Percentiles rank a stretch among this genome's conserved stretches.
Conservation (phyloP, 2,113 vertebrate species). For the Apteryx mantelli region DNA sequence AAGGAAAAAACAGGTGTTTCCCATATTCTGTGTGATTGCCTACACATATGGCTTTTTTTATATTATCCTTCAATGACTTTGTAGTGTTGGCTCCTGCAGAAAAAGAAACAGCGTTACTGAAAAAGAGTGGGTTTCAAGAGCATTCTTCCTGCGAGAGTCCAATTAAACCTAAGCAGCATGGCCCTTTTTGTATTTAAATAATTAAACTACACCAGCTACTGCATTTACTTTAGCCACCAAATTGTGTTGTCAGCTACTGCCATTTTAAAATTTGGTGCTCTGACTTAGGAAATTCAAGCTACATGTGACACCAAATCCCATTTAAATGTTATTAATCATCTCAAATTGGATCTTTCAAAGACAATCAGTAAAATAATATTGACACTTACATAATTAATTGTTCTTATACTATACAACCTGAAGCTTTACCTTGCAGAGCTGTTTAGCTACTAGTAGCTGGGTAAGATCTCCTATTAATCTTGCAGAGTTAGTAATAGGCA, state of each 20-base stretch:
- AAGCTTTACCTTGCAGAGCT: background rate
- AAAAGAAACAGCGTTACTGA: background rate
- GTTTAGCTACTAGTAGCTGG: background rate
- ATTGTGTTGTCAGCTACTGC: background rate
- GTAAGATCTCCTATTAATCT: background rate
- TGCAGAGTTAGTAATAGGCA: background rate
- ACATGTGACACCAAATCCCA: background rate
- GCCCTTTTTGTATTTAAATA: constrained; percentile 50
- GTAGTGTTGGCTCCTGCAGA: background rate
- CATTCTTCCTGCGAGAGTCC: background rate
- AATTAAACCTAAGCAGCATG: constrained; percentile 39
- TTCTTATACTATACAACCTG: background rate
- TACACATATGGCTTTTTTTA: constrained; percentile 69
- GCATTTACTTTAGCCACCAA: constrained; percentile 28
- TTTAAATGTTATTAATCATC: background rate
- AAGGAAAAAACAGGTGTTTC: constrained; percentile 79
- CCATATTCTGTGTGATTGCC: constrained; percentile 67
- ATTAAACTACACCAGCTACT: constrained; percentile 1
- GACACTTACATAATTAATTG: accelerated
- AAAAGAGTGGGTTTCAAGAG: constrained; percentile 13
- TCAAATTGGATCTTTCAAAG: background rate
- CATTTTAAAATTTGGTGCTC: background rate
- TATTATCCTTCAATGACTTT: constrained; percentile 29
- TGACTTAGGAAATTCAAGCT: background rate
- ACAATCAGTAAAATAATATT: background rate